phyloP scores from a whole-genome alignment of 2,888 invertebrate species.

The Leucozona laternaria region DNA sequence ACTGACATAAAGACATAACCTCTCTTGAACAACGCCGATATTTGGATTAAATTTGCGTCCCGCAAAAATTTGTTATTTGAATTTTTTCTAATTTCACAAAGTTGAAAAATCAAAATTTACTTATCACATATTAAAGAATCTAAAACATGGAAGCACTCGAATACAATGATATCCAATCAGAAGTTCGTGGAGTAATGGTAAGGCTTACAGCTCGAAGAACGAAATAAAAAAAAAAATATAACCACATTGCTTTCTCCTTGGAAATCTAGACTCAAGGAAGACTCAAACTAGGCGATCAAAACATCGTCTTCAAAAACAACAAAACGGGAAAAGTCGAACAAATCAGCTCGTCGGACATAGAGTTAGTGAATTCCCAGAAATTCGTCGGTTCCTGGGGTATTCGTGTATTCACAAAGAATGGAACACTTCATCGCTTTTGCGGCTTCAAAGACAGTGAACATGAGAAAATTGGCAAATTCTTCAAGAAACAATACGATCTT shows the following conservation, averaged over 20 bases:
- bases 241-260: neutral
- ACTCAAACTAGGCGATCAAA: slow-evolving; percentile 95
- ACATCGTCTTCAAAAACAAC: slow-evolving; percentile 96
- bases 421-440: slow-evolving; percentile 94
- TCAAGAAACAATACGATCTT: slow-evolving; percentile 91
- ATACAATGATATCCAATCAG: slow-evolving; percentile 92
- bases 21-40: neutral
- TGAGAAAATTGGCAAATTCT: slow-evolving; percentile 96
- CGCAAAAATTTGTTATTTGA: slow-evolving; percentile 11
- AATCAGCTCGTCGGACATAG: slow-evolving; percentile 92
- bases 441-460: slow-evolving; percentile 97
- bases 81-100: slow-evolving; percentile 7
- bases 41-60: neutral
- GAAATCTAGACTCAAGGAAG: slow-evolving; percentile 92
- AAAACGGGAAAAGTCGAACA: slow-evolving; percentile 99
- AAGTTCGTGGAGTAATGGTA: slow-evolving; percentile 95
- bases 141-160: slow-evolving; percentile 91
- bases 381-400: slow-evolving; percentile 96
- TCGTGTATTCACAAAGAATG: slow-evolving; percentile 94
- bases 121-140: neutral
- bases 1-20: slow-evolving; percentile 2
- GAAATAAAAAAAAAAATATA: neutral
- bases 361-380: slow-evolving; percentile 95
- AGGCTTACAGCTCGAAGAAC: slow-evolving; percentile 79
- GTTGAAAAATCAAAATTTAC: neutral